Percentiles rank a stretch among this genome's conserved stretches.
Conservation (phyloP, 64 coral and sea anemone genomes). For the Montipora cactus region DNA sequence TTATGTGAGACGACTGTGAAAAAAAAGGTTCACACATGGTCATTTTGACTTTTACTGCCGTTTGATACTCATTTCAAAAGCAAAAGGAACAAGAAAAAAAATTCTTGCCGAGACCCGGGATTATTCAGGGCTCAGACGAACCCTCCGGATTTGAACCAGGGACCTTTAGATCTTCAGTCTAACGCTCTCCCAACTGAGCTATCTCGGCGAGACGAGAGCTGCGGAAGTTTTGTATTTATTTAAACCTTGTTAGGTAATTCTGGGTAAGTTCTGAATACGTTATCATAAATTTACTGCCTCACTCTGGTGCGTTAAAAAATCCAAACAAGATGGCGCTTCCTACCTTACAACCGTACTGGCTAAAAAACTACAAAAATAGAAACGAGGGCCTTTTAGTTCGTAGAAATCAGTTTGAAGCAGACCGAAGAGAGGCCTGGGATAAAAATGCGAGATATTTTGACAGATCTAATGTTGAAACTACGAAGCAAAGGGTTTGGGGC, state of each 20-base stretch:
- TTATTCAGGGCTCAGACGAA: conserved; percentile 91
- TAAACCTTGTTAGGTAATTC: neutral
- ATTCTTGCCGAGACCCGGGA: conserved; percentile 92
- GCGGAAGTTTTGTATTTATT: no score
- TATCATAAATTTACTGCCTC: neutral
- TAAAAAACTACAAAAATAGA: conserved; percentile 96
- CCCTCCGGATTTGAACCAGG: conserved; percentile 99
- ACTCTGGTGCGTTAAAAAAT: neutral
- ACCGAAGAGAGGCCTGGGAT: conserved; percentile 91
- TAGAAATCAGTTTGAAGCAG: conserved; percentile 96
- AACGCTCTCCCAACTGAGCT: conserved; percentile 99
- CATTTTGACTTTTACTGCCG: no score
- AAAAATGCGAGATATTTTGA: conserved; percentile 93
- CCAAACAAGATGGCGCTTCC: conserved; percentile 98
- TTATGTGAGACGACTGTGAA: no score
- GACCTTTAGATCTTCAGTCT: conserved; percentile 99
- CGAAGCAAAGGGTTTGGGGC: conserved; percentile 95
- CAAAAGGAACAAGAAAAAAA: neutral
- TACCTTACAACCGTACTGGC: conserved; percentile 97
- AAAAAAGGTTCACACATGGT: no score
- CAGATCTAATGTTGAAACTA: conserved; percentile 90
- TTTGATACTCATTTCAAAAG: no score
- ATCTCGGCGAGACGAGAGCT: conserved; percentile 65
- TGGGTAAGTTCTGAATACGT: neutral
- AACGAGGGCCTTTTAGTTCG: conserved; percentile 91